These are phyloP conservation scores for Moxostoma hubbsi DNA, from an alignment of 2,797 vertebrate species.

Conservation along the genomic window DNA sequence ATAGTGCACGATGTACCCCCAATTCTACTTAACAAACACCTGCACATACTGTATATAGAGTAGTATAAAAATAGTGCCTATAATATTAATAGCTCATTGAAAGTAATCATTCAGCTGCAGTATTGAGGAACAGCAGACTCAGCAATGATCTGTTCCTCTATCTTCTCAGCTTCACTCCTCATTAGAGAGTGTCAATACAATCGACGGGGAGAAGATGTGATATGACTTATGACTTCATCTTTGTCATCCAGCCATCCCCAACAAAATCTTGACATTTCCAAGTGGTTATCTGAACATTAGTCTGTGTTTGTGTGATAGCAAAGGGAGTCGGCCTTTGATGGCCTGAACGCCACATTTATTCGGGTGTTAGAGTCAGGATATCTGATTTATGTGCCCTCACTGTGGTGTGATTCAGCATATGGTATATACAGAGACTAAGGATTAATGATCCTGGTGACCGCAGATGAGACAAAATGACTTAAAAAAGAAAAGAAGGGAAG, in stretches of 20 bases:
- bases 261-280: constrained; percentile 61
- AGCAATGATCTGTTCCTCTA: constrained; percentile 45
- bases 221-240: constrained; percentile 57
- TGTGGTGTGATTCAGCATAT: constrained; percentile 70
- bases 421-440: constrained; percentile 64
- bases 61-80: constrained; percentile 4
- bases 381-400: constrained; percentile 63
- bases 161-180: constrained; percentile 58
- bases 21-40: no score
- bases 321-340: constrained; percentile 44
- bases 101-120: constrained; percentile 22
- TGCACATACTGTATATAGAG: background rate
- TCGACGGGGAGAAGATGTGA: constrained; percentile 56
- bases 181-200: constrained; percentile 59
- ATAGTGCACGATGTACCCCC: no score
- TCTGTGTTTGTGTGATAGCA: constrained; percentile 47
- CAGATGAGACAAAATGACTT: constrained; percentile 58
- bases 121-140: constrained; percentile 21
- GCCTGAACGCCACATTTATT: constrained; percentile 41
- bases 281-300: constrained; percentile 52
- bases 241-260: constrained; percentile 45
- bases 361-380: constrained; percentile 19
- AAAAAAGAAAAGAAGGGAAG: constrained; percentile 55
- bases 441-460: constrained; percentile 67
- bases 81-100: constrained; percentile 31